phyloP scores from a whole-genome alignment of 2,797 vertebrate genomes.

The Esox lucius region DNA sequence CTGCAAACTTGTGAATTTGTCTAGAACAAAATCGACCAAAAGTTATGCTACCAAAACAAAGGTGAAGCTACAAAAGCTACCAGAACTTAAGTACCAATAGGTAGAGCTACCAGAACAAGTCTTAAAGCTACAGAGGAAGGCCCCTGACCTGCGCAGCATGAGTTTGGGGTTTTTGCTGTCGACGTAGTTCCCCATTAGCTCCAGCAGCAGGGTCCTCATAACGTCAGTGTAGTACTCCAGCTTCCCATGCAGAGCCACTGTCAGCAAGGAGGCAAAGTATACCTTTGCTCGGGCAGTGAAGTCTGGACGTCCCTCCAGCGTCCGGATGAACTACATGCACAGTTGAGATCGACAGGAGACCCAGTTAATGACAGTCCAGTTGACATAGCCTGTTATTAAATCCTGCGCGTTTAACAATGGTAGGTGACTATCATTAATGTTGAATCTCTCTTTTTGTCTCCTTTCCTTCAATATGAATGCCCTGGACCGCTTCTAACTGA shows the following conservation, averaged over 20 bases:
- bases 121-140: not conserved
- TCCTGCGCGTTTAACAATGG: not conserved
- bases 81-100: not conserved
- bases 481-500: not conserved
- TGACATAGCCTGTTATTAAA: not conserved
- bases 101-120: not conserved
- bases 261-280: conserved; percentile 85
- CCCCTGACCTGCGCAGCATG: conserved; percentile 83
- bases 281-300: conserved; percentile 85
- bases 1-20: not conserved
- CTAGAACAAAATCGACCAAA: not conserved
- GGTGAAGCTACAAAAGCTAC: not conserved
- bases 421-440: not conserved
- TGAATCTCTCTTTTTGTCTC: not conserved
- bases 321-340: conserved; percentile 80
- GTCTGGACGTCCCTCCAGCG: conserved; percentile 81
- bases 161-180: conserved; percentile 86
- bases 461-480: not conserved
- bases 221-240: conserved; percentile 89
- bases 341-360: not conserved
- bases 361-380: not conserved
- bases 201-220: conserved; percentile 85
- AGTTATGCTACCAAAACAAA: not conserved
- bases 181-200: conserved; percentile 86
- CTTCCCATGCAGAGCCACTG: conserved; percentile 85